Base-by-base conservation (phyloP, 2,797 vertebrate genomes). In the Varecia variegata region DNA sequence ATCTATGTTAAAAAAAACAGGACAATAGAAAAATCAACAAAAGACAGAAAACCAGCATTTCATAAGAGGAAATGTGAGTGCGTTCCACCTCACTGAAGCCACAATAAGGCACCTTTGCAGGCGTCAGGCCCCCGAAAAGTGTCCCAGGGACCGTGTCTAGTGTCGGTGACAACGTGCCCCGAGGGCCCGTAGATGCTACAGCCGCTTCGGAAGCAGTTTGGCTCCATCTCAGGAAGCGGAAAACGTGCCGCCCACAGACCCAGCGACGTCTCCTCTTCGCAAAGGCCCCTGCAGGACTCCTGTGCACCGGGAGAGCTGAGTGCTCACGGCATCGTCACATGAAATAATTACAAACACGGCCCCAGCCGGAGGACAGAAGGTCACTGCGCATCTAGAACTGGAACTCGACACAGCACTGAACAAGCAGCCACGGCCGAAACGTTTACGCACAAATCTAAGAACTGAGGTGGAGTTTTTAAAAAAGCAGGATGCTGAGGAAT, bases 301-400 rank as follows among this genome's bases (percentile, higher is more conserved):
- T 9, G 67, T 35, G 58, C 76, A 35, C 77, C 47, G 18, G 56
- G 21, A 74, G 25, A 35, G 0, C 0, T 6, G 15, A 43, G 10
- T 15, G 4, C 35, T 40, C 20, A 52, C 0, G 47, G 76, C 84
- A 68, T 8, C 0, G 2, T 0, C 1, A 38, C 27, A n/a, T 15
- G 2, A 74, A 47, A n/a, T 13, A 15, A 32, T 38, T 65, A 40
- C 56, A 90, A n/a, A 35, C 12, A 1, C 2, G 0, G 56, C 30
- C 1, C 25, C 43, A 12, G 15, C 56, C 3, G 2, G 77, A 47
- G 70, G 27, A 32, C 1, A 11, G 32, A 68, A 30, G 14, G 2
- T 4, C 7, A 4, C 1, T 0, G 2, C 21, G n/a, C 43, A 1
- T 30, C 7, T 18, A 8, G 25, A n/a, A 0, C 27, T 2, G 40